Evolutionary conservation across 2,888 invertebrate species (phyloP).

Genomic region (Sminthurinus aureus): DNA sequence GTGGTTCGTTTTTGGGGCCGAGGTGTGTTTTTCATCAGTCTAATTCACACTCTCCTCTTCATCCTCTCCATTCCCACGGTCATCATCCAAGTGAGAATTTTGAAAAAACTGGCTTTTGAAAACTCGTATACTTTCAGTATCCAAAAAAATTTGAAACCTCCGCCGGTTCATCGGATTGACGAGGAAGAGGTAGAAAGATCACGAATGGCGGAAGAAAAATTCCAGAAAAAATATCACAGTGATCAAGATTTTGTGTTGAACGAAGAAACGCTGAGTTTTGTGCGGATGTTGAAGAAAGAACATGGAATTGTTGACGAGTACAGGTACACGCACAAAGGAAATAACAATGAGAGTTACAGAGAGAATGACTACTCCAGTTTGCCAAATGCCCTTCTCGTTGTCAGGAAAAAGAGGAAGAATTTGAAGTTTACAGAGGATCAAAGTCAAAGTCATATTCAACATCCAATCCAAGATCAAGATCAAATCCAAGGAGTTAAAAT

Average conservation of each 20-base stretch:
- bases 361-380: background rate
- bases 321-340: too few relatives aligned
- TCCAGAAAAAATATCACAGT: background rate
- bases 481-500: too few relatives aligned
- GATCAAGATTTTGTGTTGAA: conserved; percentile 7
- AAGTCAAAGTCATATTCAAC: too few relatives aligned
- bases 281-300: background rate
- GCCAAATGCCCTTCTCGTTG: background rate
- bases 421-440: too few relatives aligned
- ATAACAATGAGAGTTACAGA: too few relatives aligned
- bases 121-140: background rate
- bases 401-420: background rate
- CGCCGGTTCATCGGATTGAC: background rate
- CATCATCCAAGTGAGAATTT: conserved; percentile 12
- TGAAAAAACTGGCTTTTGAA: background rate
- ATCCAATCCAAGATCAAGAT: too few relatives aligned
- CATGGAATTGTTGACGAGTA: background rate
- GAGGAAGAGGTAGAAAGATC: background rate
- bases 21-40: conserved; percentile 3
- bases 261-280: background rate
- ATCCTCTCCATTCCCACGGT: conserved; percentile 16
- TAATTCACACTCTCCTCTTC: background rate
- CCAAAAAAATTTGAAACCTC: background rate
- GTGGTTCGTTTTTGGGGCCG: conserved; percentile 2
- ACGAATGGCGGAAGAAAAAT: background rate